These are phyloP conservation scores for Dromas ardeola DNA, from an alignment of 2,113 vertebrate genomes.

Conservation along the genomic window DNA sequence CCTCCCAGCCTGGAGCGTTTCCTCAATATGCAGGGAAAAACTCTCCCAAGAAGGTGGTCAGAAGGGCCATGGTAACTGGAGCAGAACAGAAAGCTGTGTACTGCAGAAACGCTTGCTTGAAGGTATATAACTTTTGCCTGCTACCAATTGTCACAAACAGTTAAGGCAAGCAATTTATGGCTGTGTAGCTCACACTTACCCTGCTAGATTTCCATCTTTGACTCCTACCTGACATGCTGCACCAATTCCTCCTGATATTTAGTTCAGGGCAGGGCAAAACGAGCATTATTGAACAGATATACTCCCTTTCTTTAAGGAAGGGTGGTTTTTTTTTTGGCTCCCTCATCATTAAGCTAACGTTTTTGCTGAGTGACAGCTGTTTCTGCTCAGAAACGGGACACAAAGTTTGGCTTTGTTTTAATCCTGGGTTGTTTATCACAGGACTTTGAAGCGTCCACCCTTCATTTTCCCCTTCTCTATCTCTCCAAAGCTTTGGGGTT, in stretches of 20 bases:
- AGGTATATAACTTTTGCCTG: constrained; percentile 26
- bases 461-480: constrained; percentile 31
- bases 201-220: not conserved
- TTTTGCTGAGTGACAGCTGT: constrained; percentile 54
- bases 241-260: not conserved
- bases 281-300: not conserved
- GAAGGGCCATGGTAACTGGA: constrained; percentile 13
- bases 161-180: constrained; percentile 42
- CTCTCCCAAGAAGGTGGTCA: not conserved
- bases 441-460: not conserved
- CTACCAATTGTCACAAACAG: constrained; percentile 47
- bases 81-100: not conserved
- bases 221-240: not conserved
- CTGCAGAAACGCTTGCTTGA: not conserved
- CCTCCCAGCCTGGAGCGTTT: not conserved
- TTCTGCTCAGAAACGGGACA: constrained; percentile 40
- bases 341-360: not conserved
- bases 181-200: not conserved
- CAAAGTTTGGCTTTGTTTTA: constrained; percentile 41
- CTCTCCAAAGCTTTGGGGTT: constrained; percentile 30
- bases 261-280: not conserved
- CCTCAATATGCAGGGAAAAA: not conserved
- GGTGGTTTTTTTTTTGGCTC: not conserved
- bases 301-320: not conserved
- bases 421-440: constrained; percentile 45